Percentiles rank a stretch among this genome's conserved stretches.
These are phyloP conservation scores for Pipra filicauda DNA, from an alignment of 2,113 vertebrate genomes.

Conservation along the genomic window DNA sequence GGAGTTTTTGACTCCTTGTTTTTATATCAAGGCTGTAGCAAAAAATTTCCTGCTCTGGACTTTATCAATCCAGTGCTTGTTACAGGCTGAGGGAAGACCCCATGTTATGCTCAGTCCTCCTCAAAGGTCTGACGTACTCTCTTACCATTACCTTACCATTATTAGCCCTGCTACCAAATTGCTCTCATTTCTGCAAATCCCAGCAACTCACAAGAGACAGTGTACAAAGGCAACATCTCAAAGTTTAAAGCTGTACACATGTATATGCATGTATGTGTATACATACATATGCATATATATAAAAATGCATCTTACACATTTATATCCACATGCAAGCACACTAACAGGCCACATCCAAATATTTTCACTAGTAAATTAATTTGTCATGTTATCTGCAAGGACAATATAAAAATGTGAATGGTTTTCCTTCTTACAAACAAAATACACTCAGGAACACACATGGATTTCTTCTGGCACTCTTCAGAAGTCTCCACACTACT, in stretches of 20 bases:
- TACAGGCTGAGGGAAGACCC: background rate
- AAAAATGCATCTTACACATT: background rate
- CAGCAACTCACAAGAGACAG: background rate
- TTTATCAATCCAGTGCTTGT: background rate
- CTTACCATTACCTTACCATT: no score
- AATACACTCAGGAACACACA: background rate
- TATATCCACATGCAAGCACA: background rate
- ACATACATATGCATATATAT: background rate
- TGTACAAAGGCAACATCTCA: background rate
- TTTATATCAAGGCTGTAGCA: background rate
- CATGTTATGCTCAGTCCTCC: background rate
- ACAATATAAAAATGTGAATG: background rate
- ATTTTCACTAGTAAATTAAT: slow-evolving; percentile 3
- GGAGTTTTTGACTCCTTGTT: background rate
- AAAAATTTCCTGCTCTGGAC: background rate
- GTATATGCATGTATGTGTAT: background rate
- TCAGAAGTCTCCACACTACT: background rate
- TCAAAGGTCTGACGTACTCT: background rate
- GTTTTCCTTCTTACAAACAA: background rate
- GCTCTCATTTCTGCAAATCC: background rate
- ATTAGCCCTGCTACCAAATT: fast-evolving
- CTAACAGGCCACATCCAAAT: background rate
- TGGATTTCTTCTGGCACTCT: background rate
- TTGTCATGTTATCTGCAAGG: background rate
- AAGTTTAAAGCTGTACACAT: background rate